Evolutionary conservation across 2,888 invertebrate species (phyloP).

Genomic region (Drosophila robusta): DNA sequence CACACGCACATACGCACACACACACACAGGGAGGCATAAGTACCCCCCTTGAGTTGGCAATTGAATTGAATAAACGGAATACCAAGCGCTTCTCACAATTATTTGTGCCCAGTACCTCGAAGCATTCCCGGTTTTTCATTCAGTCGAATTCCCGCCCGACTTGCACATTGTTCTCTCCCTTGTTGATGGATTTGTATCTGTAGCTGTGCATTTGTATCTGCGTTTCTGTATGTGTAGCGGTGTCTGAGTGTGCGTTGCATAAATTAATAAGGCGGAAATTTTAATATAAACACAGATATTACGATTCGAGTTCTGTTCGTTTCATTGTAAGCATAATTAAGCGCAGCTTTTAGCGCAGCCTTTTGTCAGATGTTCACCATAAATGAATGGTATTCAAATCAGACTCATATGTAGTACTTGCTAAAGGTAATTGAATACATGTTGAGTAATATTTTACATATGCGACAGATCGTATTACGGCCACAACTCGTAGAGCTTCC

Average conservation of each 20-base stretch:
- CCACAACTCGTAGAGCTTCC: conserved; percentile 39
- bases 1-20: conserved; percentile 12
- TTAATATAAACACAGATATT: conserved; percentile 75
- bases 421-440: conserved; percentile 61
- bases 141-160: conserved; percentile 50
- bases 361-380: conserved; percentile 45
- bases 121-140: conserved; percentile 44
- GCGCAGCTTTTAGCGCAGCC: conserved; percentile 47
- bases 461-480: conserved; percentile 43
- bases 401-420: conserved; percentile 28
- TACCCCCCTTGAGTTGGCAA: conserved; percentile 69
- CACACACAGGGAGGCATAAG: conserved; percentile 8
- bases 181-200: conserved; percentile 59
- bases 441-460: conserved; percentile 53
- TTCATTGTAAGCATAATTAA: conserved; percentile 69
- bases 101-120: conserved; percentile 43
- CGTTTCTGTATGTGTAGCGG: conserved; percentile 4
- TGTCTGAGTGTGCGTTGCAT: conserved; percentile 41
- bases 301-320: conserved; percentile 55
- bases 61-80: conserved; percentile 72
- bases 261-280: conserved; percentile 83
- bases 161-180: conserved; percentile 64
- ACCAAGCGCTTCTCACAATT: conserved; percentile 68
- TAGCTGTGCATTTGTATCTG: conserved; percentile 12
- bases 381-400: conserved; percentile 9